phyloP scores from a whole-genome alignment of 2,113 vertebrate genomes.

The Lanius ludovicianus region DNA sequence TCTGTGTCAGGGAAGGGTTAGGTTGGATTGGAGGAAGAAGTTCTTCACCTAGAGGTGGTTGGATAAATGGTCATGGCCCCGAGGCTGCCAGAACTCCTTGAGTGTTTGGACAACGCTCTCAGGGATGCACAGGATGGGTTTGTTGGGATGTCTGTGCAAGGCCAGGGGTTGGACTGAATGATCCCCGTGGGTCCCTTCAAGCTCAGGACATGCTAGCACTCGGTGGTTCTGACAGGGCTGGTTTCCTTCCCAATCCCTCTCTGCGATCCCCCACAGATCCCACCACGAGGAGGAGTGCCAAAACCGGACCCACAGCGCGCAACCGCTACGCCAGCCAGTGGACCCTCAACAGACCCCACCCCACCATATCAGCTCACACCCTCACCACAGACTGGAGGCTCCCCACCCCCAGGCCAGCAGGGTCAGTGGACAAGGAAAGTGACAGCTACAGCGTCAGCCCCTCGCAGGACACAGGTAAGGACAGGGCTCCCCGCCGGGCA shows the following conservation, averaged over 20 bases:
- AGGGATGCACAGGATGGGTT: not conserved
- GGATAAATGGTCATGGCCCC: accelerated
- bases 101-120: accelerated
- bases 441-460: slow-evolving; percentile 99
- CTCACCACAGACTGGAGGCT: slow-evolving; percentile 98
- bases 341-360: slow-evolving; percentile 97
- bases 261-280: slow-evolving; percentile 80
- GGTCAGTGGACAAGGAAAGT: slow-evolving; percentile 97
- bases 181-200: not conserved
- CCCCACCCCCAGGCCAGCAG: slow-evolving; percentile 89
- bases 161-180: too few relatives aligned
- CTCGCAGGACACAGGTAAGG: slow-evolving; percentile 94
- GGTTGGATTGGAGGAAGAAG: too few relatives aligned
- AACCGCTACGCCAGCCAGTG: slow-evolving; percentile 98
- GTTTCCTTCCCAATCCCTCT: not conserved
- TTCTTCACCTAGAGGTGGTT: not conserved
- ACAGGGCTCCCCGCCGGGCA: not conserved
- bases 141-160: not conserved
- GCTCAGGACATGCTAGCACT: not conserved
- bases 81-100: not conserved
- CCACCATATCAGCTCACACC: slow-evolving; percentile 95
- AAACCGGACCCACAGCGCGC: slow-evolving; percentile 89
- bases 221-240: not conserved
- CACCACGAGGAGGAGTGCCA: slow-evolving; percentile 94
- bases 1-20: not conserved